Base-by-base conservation (phyloP, 2,113 vertebrate species). In the Sinocyclocheilus grahami region DNA sequence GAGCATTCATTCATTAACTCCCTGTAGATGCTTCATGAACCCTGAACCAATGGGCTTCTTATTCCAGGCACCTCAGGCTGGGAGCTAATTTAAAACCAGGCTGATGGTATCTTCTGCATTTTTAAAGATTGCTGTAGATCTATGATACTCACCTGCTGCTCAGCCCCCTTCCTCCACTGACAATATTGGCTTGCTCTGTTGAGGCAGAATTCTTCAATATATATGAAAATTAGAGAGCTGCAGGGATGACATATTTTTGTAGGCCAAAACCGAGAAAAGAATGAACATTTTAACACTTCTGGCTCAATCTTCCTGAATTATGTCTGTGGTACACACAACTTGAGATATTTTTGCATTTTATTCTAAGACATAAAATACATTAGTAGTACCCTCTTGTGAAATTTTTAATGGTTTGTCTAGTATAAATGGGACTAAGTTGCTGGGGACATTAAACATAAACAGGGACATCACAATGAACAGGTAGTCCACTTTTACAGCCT, bases 11-110 rank as follows among this genome's bases (percentile, higher is more conserved):
- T 72, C 63, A 82, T 82, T 82, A 74, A 85, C 67, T 72, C 83
- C 42, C 78, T 48, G 42, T 75, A 78, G 75, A n/a, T 63, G 67
- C 85, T 89, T 89, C 87, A 87, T 80, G 84, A 86, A 85, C 79
- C 63, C 39, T 79, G 63, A 86, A 58, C 84, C 79, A 83, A 86
- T 86, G 85, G 74, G 42, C 27, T 55, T 78, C 39, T 74, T 86
- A 51, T 88, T 86, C 65, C 60, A 53, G 46, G 39, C 62, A 75
- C 79, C 83, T 78, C 9, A n/a, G 74, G 62, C 84, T 77, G 78
- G 30, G 24, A 79, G 79, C 79, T 87, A 87, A 89, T 89, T 79
- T 87, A 58, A 30, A 65, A 18, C 55, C 81, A 60, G 65, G n/a
- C 53, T 76, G 58, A 51, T 48, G 39, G 72, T 79, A 62, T 69